These are phyloP conservation scores for Apistogramma diplotaenia DNA, from an alignment of 2,113 vertebrate species.

Conservation along the genomic window DNA sequence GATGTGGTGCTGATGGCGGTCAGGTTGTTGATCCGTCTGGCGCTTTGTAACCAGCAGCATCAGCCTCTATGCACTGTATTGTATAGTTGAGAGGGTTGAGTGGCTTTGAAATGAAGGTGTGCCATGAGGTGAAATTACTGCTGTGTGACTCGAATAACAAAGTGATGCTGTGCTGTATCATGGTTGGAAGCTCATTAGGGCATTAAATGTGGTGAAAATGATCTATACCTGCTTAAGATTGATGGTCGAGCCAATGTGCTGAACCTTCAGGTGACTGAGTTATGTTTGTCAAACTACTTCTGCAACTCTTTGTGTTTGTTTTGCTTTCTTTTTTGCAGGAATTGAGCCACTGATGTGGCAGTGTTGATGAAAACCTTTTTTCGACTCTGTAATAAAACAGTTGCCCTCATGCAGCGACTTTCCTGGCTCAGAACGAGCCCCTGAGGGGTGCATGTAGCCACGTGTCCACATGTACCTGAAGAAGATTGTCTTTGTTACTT, in stretches of 20 bases:
- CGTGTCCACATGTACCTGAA: neutral
- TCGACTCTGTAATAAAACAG: neutral
- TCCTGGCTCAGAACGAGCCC: neutral
- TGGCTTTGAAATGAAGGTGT: neutral
- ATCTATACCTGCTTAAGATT: neutral
- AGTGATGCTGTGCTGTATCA: neutral
- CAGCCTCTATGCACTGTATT: neutral
- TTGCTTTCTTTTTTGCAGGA: neutral
- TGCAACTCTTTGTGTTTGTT: neutral
- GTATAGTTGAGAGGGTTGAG: neutral
- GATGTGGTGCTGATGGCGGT: neutral
- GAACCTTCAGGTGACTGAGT: rapidly evolving
- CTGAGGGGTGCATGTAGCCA: neutral
- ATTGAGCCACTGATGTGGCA: neutral
- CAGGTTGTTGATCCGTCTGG: neutral
- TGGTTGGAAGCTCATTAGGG: neutral
- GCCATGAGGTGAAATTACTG: neutral
- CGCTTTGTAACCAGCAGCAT: neutral
- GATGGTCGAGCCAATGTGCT: neutral
- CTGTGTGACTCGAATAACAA: neutral
- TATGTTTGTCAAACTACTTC: neutral
- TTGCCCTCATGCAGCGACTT: neutral
- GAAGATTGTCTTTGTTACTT: neutral
- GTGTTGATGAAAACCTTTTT: neutral
- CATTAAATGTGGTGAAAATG: too few species aligned